phyloP scores from a whole-genome alignment of 2,113 vertebrate genomes.

The Cheilinus undulatus region DNA sequence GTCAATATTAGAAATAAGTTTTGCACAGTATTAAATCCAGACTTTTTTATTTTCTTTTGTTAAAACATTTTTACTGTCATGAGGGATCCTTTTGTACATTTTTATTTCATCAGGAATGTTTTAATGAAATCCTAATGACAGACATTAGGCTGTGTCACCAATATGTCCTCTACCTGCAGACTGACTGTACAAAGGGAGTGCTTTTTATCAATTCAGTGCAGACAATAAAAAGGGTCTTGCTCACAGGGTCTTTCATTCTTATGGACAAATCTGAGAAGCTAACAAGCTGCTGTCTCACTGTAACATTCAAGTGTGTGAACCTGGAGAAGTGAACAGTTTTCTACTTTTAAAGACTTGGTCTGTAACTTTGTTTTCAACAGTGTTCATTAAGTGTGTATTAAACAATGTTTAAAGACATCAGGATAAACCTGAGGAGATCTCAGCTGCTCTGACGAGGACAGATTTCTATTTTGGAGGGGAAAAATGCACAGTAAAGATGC shows the following conservation, averaged over 20 bases:
- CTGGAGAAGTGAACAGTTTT: no score
- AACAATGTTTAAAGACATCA: no score
- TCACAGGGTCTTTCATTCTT: constrained; percentile 8
- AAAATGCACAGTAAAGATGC: no score
- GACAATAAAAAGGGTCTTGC: constrained; percentile 73
- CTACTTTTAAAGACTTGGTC: no score
- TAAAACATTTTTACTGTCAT: constrained; percentile 23
- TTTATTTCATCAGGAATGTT: constrained; percentile 40
- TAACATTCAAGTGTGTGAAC: no score
- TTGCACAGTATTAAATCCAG: constrained; percentile 62
- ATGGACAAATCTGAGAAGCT: background rate
- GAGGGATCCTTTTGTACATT: constrained; percentile 43
- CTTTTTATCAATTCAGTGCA: constrained; percentile 66
- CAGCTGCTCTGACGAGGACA: no score
- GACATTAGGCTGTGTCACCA: constrained; percentile 83
- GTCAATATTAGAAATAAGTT: constrained; percentile 50
- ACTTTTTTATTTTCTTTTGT: constrained; percentile 28
- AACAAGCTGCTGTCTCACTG: no score
- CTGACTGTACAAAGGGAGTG: constrained; percentile 61
- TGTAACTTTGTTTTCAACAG: no score
- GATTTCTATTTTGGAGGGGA: no score
- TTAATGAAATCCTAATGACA: constrained; percentile 36
- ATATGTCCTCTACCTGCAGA: constrained; percentile 82
- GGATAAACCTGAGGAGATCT: no score
- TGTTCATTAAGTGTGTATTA: no score